Percentiles rank a stretch among this genome's conserved stretches.
These are phyloP conservation scores for Orbicella faveolata DNA, from an alignment of 64 coral and sea anemone genomes.

Conservation along the genomic window DNA sequence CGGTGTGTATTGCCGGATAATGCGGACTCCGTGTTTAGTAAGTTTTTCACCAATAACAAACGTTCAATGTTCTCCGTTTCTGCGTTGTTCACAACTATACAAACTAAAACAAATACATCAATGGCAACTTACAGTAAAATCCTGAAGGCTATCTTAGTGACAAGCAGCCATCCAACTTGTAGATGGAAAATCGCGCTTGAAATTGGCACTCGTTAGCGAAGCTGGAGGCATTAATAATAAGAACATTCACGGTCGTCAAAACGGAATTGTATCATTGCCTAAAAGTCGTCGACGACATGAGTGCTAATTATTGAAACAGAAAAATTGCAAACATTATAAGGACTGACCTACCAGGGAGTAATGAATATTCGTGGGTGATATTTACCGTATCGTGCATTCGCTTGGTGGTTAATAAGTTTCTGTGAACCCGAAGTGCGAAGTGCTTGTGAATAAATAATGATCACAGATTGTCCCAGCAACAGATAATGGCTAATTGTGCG, in stretches of 20 bases:
- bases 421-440: not conserved
- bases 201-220: not conserved
- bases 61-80: no score
- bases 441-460: constrained; percentile 40
- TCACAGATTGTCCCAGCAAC: not conserved
- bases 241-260: not conserved
- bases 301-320: constrained; percentile 2
- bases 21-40: no score
- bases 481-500: constrained; percentile 5
- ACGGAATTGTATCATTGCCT: not conserved
- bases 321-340: not conserved
- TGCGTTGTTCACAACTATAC: not conserved
- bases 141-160: not conserved
- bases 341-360: not conserved
- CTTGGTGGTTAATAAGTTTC: not conserved
- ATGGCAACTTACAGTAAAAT: not conserved
- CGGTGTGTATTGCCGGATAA: no score
- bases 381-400: not conserved
- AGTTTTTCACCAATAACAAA: no score
- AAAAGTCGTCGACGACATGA: not conserved
- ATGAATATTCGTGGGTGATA: not conserved
- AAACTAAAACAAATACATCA: not conserved
- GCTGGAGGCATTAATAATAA: not conserved
- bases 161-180: not conserved
- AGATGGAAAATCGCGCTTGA: not conserved